Evolutionary conservation across 2,113 vertebrate species (phyloP).

Genomic region (Corythornis vintsioides): DNA sequence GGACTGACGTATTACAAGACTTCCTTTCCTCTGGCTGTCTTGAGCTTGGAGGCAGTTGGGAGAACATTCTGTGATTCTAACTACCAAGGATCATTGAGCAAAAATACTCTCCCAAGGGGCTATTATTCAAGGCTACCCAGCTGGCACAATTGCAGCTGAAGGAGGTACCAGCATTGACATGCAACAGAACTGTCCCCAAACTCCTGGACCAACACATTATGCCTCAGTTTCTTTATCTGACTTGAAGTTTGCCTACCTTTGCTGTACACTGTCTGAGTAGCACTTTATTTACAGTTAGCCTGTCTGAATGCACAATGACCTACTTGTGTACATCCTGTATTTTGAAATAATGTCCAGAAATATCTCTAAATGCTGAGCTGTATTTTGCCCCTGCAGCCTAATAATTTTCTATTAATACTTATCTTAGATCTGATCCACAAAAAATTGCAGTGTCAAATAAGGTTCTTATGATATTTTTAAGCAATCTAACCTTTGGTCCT

Average conservation of each 20-base stretch:
- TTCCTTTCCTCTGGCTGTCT: background rate
- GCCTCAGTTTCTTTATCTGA: constrained; percentile 15
- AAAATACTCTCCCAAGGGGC: background rate
- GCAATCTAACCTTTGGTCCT: constrained; percentile 60
- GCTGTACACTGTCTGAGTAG: background rate
- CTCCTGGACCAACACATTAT: background rate
- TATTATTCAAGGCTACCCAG: background rate
- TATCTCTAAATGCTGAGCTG: constrained; percentile 46
- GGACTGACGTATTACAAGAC: background rate
- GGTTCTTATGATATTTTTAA: constrained; percentile 59
- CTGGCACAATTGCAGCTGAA: background rate
- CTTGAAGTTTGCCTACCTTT: background rate
- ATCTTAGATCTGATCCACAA: constrained; percentile 32
- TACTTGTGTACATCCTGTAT: constrained; percentile 25
- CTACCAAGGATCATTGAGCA: background rate
- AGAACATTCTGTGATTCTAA: too few relatives aligned
- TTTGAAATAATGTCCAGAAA: constrained; percentile 26
- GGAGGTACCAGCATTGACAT: background rate
- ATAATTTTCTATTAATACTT: constrained; percentile 63
- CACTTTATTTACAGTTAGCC: constrained; percentile 8
- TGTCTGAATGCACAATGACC: constrained; percentile 35
- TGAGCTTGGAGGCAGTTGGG: background rate
- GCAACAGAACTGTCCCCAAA: background rate
- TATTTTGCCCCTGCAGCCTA: constrained; percentile 30
- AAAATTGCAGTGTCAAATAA: constrained; percentile 63